A percentile compares a stretch with the other conserved stretches of the same genome.
Evolutionary conservation across 1,140 invertebrate genomes (phyloP).

Genomic region (Eueides isabella): DNA sequence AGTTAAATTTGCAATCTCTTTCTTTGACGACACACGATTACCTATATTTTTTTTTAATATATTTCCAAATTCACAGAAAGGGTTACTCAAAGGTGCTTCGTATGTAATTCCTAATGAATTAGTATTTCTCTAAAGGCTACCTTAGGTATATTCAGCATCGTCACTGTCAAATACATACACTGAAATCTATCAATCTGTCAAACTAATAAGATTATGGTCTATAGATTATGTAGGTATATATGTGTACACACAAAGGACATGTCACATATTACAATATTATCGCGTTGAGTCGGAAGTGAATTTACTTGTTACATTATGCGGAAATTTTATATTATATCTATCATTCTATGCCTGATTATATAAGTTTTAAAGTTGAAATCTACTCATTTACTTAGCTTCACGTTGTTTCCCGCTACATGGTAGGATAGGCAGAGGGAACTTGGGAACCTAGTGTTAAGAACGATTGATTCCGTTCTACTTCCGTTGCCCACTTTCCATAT

Average conservation of each 20-base stretch:
- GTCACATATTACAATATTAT: neutral
- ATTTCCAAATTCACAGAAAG: too few relatives aligned
- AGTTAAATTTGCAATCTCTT: too few relatives aligned
- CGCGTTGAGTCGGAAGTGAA: neutral
- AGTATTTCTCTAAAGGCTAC: neutral
- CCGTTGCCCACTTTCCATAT: too few relatives aligned
- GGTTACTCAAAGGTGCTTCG: too few relatives aligned
- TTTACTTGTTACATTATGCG: neutral
- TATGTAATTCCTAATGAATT: neutral
- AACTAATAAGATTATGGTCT: neutral
- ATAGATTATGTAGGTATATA: neutral
- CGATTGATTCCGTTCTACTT: too few relatives aligned
- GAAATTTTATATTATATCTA: neutral
- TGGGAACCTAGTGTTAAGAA: too few relatives aligned
- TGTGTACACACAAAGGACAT: neutral
- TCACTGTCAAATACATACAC: neutral
- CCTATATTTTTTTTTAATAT: too few relatives aligned
- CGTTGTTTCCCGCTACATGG: too few relatives aligned
- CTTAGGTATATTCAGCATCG: neutral
- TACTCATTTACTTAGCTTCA: too few relatives aligned
- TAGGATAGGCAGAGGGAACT: too few relatives aligned
- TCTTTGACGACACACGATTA: too few relatives aligned
- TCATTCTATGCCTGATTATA: neutral
- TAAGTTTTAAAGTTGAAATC: too few relatives aligned
- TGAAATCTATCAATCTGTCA: slow-evolving; percentile 2